A percentile compares a stretch with the other conserved stretches of the same genome.
These are phyloP conservation scores for Hippolais icterina DNA, from an alignment of 2,113 vertebrate species.

Conservation along the genomic window DNA sequence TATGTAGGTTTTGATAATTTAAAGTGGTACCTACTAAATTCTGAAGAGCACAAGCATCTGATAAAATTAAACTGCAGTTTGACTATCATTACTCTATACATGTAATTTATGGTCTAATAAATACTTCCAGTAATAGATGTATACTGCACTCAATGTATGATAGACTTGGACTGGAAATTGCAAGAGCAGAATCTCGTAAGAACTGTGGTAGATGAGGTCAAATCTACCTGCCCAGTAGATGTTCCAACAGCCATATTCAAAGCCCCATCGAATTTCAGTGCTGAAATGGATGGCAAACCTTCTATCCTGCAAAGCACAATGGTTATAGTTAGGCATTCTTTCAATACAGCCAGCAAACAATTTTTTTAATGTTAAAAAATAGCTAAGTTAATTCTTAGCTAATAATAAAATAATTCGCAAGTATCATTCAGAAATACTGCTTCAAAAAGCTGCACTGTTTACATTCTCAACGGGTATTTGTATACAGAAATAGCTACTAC, in stretches of 20 bases:
- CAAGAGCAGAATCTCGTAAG: neutral
- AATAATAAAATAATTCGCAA: neutral
- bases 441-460: neutral
- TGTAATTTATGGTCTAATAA: neutral
- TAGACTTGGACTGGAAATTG: neutral
- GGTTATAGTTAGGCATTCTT: neutral
- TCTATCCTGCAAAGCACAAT: conserved; percentile 81
- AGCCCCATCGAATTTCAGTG: conserved; percentile 88
- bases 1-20: neutral
- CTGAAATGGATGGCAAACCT: conserved; percentile 86
- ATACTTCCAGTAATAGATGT: neutral
- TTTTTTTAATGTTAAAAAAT: neutral
- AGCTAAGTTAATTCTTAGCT: neutral
- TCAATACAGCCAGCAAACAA: neutral
- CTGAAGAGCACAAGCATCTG: neutral
- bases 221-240: conserved; percentile 90
- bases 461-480: neutral
- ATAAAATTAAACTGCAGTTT: neutral
- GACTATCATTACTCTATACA: neutral
- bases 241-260: conserved; percentile 93
- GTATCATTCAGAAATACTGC: neutral
- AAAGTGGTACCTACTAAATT: neutral
- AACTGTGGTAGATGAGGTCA: neutral
- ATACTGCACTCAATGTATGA: neutral
- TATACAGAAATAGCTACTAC: neutral